Conservation (phyloP, 2,888 invertebrate species). For the Hemaris fuciformis region DNA sequence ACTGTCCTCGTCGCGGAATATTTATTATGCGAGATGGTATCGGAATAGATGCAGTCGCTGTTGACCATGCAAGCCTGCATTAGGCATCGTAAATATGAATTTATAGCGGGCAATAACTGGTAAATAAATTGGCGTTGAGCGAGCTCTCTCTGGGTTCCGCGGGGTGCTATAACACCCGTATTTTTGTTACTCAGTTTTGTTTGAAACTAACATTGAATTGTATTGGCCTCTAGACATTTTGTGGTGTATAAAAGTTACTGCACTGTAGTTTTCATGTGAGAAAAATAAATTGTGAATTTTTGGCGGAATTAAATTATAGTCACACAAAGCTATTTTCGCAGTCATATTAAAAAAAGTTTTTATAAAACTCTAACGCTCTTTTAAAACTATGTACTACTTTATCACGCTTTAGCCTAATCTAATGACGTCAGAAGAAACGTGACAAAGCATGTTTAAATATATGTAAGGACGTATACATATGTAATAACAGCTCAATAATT, state of each 20-base stretch:
- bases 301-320: no score
- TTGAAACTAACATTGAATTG: conserved; percentile 3
- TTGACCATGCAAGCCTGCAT: conserved; percentile 55
- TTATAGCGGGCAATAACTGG: conserved; percentile 58
- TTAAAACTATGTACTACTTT: no score
- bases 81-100: conserved; percentile 68
- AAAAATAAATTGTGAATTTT: no score
- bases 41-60: conserved; percentile 47
- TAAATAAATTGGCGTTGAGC: conserved; percentile 12
- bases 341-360: no score
- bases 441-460: no score
- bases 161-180: background rate
- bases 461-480: no score
- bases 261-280: background rate
- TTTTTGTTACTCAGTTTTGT: background rate
- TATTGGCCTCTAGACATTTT: background rate
- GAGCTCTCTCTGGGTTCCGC: conserved; percentile 10
- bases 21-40: conserved; percentile 45
- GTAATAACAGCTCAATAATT: no score
- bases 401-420: no score
- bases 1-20: conserved; percentile 15
- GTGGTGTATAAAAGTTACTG: conserved; percentile 3
- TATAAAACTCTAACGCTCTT: no score
- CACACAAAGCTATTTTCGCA: no score
- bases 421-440: no score